These are phyloP conservation scores for Nycticryphes semicollaris DNA, from an alignment of 2,113 vertebrate species.

Conservation along the genomic window DNA sequence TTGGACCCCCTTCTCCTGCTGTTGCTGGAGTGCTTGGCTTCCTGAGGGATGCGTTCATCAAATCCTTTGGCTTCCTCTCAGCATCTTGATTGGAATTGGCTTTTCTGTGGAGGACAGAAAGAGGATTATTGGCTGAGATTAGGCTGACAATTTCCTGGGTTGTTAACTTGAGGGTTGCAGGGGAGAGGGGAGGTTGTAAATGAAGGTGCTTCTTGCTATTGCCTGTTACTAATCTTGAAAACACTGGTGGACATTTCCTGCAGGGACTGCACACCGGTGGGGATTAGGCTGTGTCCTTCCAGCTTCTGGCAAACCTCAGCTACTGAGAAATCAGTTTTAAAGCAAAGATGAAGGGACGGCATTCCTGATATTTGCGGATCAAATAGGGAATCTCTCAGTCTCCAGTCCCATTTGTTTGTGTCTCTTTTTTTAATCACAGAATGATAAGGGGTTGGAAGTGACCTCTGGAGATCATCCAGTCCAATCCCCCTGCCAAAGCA, in stretches of 20 bases:
- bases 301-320: neutral
- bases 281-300: neutral
- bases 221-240: neutral
- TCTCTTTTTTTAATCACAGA: too few species aligned
- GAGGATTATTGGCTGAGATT: neutral
- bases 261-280: neutral
- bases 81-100: neutral
- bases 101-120: neutral
- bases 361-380: neutral
- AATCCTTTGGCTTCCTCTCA: neutral
- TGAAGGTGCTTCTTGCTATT: neutral
- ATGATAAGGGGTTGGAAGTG: too few species aligned
- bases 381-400: fast-evolving
- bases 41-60: neutral
- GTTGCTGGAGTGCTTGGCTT: neutral
- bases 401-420: fast-evolving
- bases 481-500: too few species aligned
- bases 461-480: too few species aligned
- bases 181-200: neutral
- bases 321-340: neutral
- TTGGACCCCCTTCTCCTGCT: neutral
- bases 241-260: neutral
- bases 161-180: neutral
- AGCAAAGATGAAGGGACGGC: neutral
- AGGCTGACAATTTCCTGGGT: neutral